phyloP scores from a whole-genome alignment of 1,140 invertebrate genomes.

The Protaetia brevitarsis region DNA sequence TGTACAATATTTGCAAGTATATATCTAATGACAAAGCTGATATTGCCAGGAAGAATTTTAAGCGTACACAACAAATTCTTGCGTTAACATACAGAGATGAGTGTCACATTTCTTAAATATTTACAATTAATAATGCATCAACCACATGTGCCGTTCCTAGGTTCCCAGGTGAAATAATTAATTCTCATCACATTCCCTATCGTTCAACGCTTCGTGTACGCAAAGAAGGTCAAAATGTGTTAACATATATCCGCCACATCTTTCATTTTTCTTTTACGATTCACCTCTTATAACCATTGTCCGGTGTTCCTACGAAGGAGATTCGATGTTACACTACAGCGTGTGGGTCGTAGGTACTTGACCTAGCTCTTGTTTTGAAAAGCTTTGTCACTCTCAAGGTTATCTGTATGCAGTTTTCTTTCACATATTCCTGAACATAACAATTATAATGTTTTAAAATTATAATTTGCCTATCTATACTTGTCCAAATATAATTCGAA shows the following conservation, averaged over 20 bases:
- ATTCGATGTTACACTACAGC: background rate
- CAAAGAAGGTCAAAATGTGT: background rate
- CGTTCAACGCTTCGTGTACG: background rate
- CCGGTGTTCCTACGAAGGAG: background rate
- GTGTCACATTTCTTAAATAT: constrained; percentile 5
- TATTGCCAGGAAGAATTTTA: background rate
- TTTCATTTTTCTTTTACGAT: constrained; percentile 16
- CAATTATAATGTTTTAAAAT: too few relatives aligned
- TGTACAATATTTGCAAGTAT: background rate
- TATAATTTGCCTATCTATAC: too few relatives aligned
- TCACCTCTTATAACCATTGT: background rate
- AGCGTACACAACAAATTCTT: background rate
- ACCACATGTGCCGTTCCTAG: background rate
- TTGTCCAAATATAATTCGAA: too few relatives aligned
- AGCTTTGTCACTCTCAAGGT: constrained; percentile 7
- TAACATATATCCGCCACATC: background rate
- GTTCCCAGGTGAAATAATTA: background rate
- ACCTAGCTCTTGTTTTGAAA: constrained; percentile 9
- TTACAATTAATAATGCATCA: constrained; percentile 3
- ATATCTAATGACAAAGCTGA: background rate
- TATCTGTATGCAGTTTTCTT: background rate
- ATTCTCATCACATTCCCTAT: background rate
- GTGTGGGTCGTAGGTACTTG: constrained; percentile 12
- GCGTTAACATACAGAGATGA: background rate
- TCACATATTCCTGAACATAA: background rate